Evolutionary conservation across 2,797 vertebrate genomes (phyloP).

Genomic region (Thalassophryne amazonica): DNA sequence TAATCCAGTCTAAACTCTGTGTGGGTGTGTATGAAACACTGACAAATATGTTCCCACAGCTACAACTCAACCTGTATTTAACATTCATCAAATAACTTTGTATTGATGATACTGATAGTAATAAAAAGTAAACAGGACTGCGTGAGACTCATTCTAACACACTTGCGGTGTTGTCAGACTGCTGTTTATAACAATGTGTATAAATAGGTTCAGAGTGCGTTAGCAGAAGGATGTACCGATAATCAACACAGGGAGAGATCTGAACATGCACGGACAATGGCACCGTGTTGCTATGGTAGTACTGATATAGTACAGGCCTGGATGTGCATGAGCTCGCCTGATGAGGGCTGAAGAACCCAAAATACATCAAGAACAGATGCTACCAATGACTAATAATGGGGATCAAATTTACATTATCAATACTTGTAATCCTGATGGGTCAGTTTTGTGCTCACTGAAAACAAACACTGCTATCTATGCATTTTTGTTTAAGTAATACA

Average conservation of each 20-base stretch:
- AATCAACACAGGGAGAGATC: background rate
- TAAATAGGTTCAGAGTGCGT: background rate
- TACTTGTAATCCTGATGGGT: no score
- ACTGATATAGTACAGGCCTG: background rate
- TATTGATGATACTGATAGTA: background rate
- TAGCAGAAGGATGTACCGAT: slow-evolving; percentile 16
- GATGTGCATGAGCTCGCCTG: slow-evolving; percentile 28
- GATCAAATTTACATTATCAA: no score
- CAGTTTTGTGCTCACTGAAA: no score
- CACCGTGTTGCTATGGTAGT: background rate
- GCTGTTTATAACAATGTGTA: background rate
- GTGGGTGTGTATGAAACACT: slow-evolving; percentile 54
- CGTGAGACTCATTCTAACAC: slow-evolving; percentile 45
- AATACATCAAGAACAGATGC: background rate
- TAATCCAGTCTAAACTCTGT: slow-evolving; percentile 29
- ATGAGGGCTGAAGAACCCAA: background rate
- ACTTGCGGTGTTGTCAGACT: slow-evolving; percentile 17
- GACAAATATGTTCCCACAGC: slow-evolving; percentile 31
- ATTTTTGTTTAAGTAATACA: no score
- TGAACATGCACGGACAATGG: slow-evolving; percentile 27
- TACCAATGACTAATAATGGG: no score
- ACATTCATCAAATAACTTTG: slow-evolving; percentile 4
- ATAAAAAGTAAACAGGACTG: slow-evolving; percentile 6
- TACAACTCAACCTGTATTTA: slow-evolving; percentile 6
- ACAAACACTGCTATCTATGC: no score